phyloP scores from a whole-genome alignment of 2,113 vertebrate genomes.

The Poecile atricapillus region DNA sequence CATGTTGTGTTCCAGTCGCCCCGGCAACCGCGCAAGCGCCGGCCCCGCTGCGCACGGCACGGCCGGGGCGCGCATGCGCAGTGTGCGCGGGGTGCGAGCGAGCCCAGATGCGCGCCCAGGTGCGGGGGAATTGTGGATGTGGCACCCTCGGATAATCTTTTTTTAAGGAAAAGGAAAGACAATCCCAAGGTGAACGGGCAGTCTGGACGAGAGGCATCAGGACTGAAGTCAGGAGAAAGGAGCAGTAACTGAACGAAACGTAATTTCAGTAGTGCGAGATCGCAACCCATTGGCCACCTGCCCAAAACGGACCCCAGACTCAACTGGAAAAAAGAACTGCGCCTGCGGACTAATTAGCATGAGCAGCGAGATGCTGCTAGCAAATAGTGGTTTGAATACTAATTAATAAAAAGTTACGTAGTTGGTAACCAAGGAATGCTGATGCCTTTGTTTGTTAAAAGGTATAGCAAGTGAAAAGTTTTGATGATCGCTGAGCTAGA shows the following conservation, averaged over 20 bases:
- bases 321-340: not conserved
- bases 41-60: not conserved
- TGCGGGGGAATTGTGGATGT: accelerated
- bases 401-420: not conserved
- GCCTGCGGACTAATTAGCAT: not conserved
- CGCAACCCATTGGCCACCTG: not conserved
- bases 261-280: not conserved
- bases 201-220: not conserved
- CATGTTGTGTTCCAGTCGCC: conserved; percentile 73
- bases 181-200: no score
- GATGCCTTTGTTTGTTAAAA: not conserved
- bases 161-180: not conserved
- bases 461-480: not conserved
- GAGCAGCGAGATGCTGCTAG: not conserved
- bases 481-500: not conserved
- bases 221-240: not conserved
- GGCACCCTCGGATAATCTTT: no score
- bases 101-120: not conserved
- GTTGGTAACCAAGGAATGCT: not conserved
- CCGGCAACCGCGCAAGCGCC: conserved; percentile 63
- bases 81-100: accelerated
- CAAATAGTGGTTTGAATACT: not conserved
- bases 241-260: not conserved
- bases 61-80: not conserved
- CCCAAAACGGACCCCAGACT: not conserved